Evolutionary conservation across 2,888 invertebrate species (phyloP).

Genomic region (Cephus sareptanus): DNA sequence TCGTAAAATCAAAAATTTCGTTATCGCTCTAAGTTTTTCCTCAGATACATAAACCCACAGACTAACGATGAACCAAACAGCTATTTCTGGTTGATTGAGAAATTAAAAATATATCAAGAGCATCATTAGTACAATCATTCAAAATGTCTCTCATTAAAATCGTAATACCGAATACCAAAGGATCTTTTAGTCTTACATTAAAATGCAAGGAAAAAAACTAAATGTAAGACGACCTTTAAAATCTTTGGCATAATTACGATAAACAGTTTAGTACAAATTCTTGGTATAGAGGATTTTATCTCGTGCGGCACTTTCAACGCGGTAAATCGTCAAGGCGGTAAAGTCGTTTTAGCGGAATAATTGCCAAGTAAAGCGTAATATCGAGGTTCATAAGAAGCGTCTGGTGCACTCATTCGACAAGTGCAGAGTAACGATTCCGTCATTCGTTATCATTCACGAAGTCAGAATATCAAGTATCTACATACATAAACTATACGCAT

Average conservation of each 20-base stretch:
- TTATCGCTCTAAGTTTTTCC: no score
- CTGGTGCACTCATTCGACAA: not conserved
- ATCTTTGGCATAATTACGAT: not conserved
- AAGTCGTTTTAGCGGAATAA: not conserved
- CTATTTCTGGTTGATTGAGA: not conserved
- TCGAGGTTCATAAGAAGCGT: not conserved
- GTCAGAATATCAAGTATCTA: not conserved
- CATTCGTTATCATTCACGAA: not conserved
- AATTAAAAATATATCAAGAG: not conserved
- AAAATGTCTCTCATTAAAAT: not conserved
- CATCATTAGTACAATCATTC: not conserved
- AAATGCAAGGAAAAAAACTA: not conserved
- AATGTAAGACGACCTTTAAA: not conserved
- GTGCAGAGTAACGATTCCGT: not conserved
- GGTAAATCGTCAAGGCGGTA: not conserved
- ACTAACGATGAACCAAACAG: not conserved
- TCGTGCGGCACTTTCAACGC: not conserved
- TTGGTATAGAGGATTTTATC: not conserved
- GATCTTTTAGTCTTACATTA: not conserved
- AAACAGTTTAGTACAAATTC: not conserved
- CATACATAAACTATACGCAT: not conserved
- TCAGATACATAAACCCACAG: not conserved
- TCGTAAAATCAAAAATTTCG: no score
- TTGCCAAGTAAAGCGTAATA: not conserved
- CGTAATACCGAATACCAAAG: not conserved